These are phyloP conservation scores for Drosophila acutilabella DNA, from an alignment of 2,888 invertebrate genomes.

Conservation along the genomic window DNA sequence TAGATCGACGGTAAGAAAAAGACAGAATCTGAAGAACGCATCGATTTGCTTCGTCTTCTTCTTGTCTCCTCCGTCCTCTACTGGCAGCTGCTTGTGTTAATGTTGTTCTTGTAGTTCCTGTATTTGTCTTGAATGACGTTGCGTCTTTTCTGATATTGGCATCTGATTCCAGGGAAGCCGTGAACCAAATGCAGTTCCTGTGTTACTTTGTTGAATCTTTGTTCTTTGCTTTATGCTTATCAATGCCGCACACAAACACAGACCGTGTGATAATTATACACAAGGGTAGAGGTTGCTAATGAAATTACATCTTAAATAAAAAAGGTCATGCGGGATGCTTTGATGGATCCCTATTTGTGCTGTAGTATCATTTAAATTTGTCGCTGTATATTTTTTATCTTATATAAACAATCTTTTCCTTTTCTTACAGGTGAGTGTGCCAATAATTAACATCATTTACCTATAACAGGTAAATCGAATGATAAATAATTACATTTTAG, in stretches of 20 bases:
- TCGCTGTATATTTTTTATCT: slow-evolving; percentile 8
- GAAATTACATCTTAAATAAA: slow-evolving; percentile 23
- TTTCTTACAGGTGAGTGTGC: slow-evolving; percentile 64
- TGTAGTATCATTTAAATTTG: slow-evolving; percentile 35
- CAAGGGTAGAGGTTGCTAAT: slow-evolving; percentile 43
- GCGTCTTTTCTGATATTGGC: slow-evolving; percentile 59
- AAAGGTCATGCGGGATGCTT: slow-evolving; percentile 47
- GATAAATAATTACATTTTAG: slow-evolving; percentile 3
- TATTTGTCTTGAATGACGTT: slow-evolving; percentile 66
- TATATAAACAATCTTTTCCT: slow-evolving; percentile 28
- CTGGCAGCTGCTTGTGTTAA: slow-evolving; percentile 43
- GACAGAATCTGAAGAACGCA: slow-evolving; percentile 30
- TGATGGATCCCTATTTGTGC: slow-evolving; percentile 17
- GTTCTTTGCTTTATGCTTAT: slow-evolving; percentile 47
- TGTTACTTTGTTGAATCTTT: slow-evolving; percentile 59
- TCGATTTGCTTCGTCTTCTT: slow-evolving; percentile 31
- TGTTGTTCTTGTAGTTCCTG: slow-evolving; percentile 48
- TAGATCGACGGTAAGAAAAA: slow-evolving; percentile 4
- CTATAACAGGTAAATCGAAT: slow-evolving; percentile 8
- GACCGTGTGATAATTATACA: slow-evolving; percentile 73
- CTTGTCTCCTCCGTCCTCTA: slow-evolving; percentile 2
- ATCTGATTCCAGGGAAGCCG: slow-evolving; percentile 65
- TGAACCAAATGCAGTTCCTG: slow-evolving; percentile 74
- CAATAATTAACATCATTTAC: not conserved
- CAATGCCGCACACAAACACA: slow-evolving; percentile 41